A percentile compares a stretch with the other conserved stretches of the same genome.
Evolutionary conservation across 1,140 invertebrate genomes (phyloP).

Genomic region (Sitophilus oryzae): DNA sequence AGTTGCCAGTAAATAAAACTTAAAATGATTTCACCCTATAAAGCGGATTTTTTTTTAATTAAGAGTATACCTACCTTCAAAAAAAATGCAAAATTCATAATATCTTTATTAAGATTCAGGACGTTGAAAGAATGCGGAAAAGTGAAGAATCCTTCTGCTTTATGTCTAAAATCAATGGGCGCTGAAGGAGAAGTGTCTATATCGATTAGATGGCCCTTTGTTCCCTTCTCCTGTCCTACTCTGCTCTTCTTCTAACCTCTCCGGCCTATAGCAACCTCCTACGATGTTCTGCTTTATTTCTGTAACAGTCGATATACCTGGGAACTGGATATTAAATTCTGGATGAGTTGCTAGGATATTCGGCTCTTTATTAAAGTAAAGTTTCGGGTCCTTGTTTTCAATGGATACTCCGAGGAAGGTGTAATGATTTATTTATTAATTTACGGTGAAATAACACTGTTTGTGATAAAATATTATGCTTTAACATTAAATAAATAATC

Average conservation of each 20-base stretch:
- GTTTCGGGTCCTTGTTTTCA: not conserved
- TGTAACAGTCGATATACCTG: conserved; percentile 16
- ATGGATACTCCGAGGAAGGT: not conserved
- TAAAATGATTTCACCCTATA: no score
- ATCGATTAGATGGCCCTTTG: conserved; percentile 32
- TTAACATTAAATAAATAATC: no score
- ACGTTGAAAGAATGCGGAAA: no score
- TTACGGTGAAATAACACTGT: not conserved
- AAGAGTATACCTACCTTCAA: no score
- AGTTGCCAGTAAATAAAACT: no score
- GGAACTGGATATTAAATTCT: conserved; percentile 13
- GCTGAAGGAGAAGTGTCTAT: conserved; percentile 30
- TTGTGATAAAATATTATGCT: no score
- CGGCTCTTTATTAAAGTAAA: not conserved
- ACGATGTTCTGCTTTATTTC: conserved; percentile 13
- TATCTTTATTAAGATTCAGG: no score
- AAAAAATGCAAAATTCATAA: no score
- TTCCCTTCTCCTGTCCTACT: no score
- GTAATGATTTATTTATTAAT: not conserved
- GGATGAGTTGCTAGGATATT: not conserved
- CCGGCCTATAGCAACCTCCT: not conserved
- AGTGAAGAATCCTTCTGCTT: conserved; percentile 17
- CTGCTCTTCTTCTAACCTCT: no score
- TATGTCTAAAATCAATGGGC: conserved; percentile 34
- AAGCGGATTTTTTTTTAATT: no score